Percentiles rank a stretch among this genome's conserved stretches.
phyloP scores from a whole-genome alignment of 2,797 vertebrate species.

The Tenualosa thibaudeaui region DNA sequence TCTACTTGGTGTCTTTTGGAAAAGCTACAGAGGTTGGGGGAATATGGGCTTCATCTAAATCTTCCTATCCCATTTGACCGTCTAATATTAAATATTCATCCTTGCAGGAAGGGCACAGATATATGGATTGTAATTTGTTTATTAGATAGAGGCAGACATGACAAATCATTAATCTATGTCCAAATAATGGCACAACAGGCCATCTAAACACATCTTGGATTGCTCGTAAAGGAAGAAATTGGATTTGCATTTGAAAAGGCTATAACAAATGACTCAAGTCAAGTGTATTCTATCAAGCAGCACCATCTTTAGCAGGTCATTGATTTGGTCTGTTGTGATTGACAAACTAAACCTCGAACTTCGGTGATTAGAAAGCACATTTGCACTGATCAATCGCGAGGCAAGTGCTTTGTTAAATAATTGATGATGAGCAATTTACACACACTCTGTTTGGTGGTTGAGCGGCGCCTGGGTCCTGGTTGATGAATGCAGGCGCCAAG shows the following conservation, averaged over 20 bases:
- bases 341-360: slow-evolving; percentile 46
- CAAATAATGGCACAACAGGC: neutral
- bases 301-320: neutral
- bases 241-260: slow-evolving; percentile 6
- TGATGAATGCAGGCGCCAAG: slow-evolving; percentile 42
- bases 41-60: neutral
- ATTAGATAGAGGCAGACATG: neutral
- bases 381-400: slow-evolving; percentile 54
- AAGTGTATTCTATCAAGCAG: neutral
- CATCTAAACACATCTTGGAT: neutral
- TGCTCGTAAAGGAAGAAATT: neutral
- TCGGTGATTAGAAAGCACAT: slow-evolving; percentile 55
- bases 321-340: slow-evolving; percentile 45
- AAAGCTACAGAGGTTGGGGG: neutral
- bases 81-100: neutral
- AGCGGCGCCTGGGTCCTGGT: neutral
- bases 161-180: neutral
- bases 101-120: too few relatives aligned
- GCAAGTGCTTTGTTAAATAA: slow-evolving; percentile 57
- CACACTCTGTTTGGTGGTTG: slow-evolving; percentile 35
- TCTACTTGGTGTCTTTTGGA: neutral
- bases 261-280: neutral
- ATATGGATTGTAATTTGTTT: too few relatives aligned
- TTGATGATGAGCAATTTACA: slow-evolving; percentile 56
- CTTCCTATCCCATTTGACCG: neutral